Base-by-base conservation (phyloP, 1,140 invertebrate species). In the Lethrus apterus region DNA sequence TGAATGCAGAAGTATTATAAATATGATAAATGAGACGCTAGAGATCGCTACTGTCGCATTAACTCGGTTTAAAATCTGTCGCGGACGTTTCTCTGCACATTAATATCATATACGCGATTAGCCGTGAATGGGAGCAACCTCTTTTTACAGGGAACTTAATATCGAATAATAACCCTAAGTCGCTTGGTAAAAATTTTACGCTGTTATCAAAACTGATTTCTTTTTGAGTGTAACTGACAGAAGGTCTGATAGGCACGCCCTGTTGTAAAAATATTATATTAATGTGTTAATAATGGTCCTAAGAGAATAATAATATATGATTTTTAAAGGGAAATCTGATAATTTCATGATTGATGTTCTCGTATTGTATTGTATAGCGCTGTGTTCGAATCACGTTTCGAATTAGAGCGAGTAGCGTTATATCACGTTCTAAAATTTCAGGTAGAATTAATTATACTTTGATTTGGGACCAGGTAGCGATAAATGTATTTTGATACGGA, bases 61-160 rank as follows among this genome's bases (percentile, higher is more conserved):
- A 59, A 53, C 60, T 54, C 56, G 56, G 57, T 62, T 56, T 54
- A 56, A 57, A 58, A 60, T 62, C 60, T 62, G 60, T 56, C 54
- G 48, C 48, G 47, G 60, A 62, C 60, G 52, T 62, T 56, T 60
- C 58, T 55, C 52, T 49, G 57, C 51, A 57, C 58, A 62, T 62
- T 62, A 62, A 62, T 62, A 62, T 62, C 60, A 57, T 58, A 62
- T 62, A 57, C 60, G 58, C 60, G 60, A 62, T 62, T 62, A 62
- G 50, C 58, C 52, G 58, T 60, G 60, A 62, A 62, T 62, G 47
- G 58, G 53, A 55, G 55, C 55, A 55, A 44, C 50, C 51, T 57
- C 55, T 54, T 57, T 55, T 46, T 52, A 52, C 50, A 44, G 23
- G 51, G 49, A 55, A 31, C 24, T 46, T 51, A 54, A 57, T 56